Base-by-base conservation (phyloP, 2,113 vertebrate species). In the Paracanthobrama guichenoti region DNA sequence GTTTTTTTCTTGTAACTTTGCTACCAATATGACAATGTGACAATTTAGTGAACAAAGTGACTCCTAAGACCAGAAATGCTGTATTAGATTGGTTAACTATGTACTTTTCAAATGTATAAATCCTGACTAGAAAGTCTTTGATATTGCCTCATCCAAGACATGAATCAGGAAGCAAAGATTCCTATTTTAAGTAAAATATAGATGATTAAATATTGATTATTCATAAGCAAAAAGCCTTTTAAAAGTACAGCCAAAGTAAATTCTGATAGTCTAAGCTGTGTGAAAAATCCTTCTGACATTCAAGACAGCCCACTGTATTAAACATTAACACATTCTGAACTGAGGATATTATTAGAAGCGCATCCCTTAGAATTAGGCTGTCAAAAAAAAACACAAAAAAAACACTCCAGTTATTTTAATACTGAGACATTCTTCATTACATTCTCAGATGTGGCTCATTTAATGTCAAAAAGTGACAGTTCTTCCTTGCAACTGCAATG, bases 341-440 rank as follows among this genome's bases (percentile, higher is more conserved):
- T 44, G 42, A 72, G 69, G 69, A 72, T 72, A 72, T 72, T 72
- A 46, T 72, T 72, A 72, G 69, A 72, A 46, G 69, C 6, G n/a
- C 6, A 72, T 7, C 46, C 6, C 39, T 71, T n/a, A 44, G 20
- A 71, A 12, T 20, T 1, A 44, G 7, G 42, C n/a, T 16, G 69
- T 72, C 69, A 46, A 72, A 5, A 44, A 39, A n/a, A n/a, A n/a
- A n/a, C n/a, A n/a, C n/a, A n/a, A 35, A 4, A 26, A 4, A 59
- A n/a, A 67, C 10, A 20, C 31, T 69, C 8, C 1, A 69, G 66
- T 22, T 69, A 39, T 69, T 69, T 69, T 69, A 69, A 69, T 31
- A 69, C 31, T 4, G 64, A 39, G 2, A 69, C 35, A 35, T 4
- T 35, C 2, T 35, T 35, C 22, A 35, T 11, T 39, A 11, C 8